Base-by-base conservation (phyloP, 2,113 vertebrate genomes). In the Gasterosteus nipponicus region DNA sequence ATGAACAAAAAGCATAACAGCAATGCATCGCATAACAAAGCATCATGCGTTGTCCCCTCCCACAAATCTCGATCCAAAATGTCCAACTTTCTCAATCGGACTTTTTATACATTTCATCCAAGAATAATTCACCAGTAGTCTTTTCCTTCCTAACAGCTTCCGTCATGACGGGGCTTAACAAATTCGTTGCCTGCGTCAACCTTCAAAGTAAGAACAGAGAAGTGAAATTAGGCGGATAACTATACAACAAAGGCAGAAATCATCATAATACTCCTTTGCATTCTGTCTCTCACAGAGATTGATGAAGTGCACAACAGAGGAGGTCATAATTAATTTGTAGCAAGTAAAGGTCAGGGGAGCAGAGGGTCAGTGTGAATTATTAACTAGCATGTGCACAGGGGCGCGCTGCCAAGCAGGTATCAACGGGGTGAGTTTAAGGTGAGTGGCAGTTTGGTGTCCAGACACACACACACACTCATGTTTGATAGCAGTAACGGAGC, bases 291-390 rank as follows among this genome's bases (percentile, higher is more conserved):
- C 46, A 58, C 42, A 75, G 74, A 80, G 75, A 85, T 73, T 90
- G 85, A 89, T 84, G 80, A 87, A 58, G 59, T 61, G 35, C 49
- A 74, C 46, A 7, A 81, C 57, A 42, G 67, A 84, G 81, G 74
- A 81, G 82, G 60, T 89, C 73, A 86, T 90, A 78, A 91, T 89
- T 86, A 82, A 91, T 89, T 86, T 7, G 68, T 86, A 84, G 80
- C 78, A 77, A 89, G 53, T 75, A 79, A 91, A 93, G 91, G 86
- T 90, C 82, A 89, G 69, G 67, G 72, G 79, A 83, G 83, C 82
- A 79, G 75, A 75, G 87, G 90, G 85, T 90, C 87, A 91, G 56
- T 58, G 68, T 93, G 73, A 89, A 90, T 92, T 90, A 92, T 90
- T 89, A 91, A 92, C 70, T 51, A 77, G 49, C 69, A 53, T 18